Evolutionary conservation across 2,888 invertebrate species (phyloP), one percentile per base, ranked within the genome.

Genomic region (Lochmaea capreae): DNA sequence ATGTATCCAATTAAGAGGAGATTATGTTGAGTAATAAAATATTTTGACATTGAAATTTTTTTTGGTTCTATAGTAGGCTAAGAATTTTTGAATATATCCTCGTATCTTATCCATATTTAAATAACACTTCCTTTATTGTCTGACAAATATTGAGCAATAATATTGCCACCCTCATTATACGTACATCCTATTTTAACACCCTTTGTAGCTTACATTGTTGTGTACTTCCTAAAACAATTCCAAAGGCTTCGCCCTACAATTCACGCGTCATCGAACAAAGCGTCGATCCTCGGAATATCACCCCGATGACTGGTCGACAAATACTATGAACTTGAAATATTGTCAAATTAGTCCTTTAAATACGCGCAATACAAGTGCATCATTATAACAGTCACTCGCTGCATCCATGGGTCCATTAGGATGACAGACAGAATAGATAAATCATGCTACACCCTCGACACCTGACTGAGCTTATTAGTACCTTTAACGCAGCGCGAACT

Each of bases 191-290:
- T 54, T 54, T 54, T 54, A 54, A 54, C 54, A 54, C 54, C 54
- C 54, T 14, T 39, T 46, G 14, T 46, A 46, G 12, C 46, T 49
- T 54, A 54, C 54, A 54, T 10, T 18, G 18, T 54, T 54, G 16
- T 54, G 16, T 16, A 16, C 54, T 33, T 59, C 59, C 33, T 33
- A 14, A 33, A 59, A 59, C 59, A 59, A 59, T 59, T 59, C 59
- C 33, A n/a, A 33, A 26, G 33, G 33, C 33, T 59, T 59, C 33
- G 59, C 33, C 33, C 59, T 59, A n/a, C 2, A 59, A 33, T 58
- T 14, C 14, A 33, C 59, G 33, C 12, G 59, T 14, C 59, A 59
- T 14, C n/a, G 11, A 59, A 59, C 59, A 33, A 59, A 33, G 59
- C 33, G 12, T 33, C 59, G 33, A 33, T 59, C 33, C 14, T 59